phyloP scores from a whole-genome alignment of 2,113 vertebrate genomes.

The Carassius auratus region DNA sequence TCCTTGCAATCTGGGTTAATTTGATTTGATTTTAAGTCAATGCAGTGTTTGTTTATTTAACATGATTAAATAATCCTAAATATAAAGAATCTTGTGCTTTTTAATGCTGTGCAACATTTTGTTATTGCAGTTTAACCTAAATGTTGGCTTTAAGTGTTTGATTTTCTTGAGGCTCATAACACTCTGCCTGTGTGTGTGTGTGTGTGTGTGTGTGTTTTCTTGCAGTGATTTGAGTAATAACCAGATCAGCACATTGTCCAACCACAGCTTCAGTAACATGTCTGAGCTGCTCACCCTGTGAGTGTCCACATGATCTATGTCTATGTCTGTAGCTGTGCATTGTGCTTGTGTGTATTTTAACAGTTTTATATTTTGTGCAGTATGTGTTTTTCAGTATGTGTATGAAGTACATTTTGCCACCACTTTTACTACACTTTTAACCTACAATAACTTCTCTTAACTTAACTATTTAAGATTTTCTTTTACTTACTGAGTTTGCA shows the following conservation, averaged over 20 bases:
- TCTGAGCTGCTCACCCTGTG: conserved; percentile 97
- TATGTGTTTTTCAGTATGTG: too few species aligned
- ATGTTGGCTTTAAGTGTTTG: conserved; percentile 8
- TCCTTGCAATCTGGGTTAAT: background rate
- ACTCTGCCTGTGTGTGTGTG: conserved; percentile 9
- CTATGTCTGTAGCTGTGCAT: background rate
- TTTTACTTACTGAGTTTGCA: too few species aligned
- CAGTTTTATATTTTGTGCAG: too few species aligned
- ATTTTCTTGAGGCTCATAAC: conserved; percentile 23
- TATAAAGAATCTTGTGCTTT: background rate
- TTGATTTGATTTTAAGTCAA: too few species aligned
- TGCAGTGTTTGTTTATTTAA: background rate
- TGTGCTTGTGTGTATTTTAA: background rate
- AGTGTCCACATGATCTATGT: conserved; percentile 75
- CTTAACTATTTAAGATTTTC: too few species aligned
- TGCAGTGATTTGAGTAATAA: conserved; percentile 99
- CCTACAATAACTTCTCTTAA: too few species aligned
- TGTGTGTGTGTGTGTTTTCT: background rate
- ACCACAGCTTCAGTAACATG: conserved; percentile 99
- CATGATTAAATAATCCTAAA: background rate
- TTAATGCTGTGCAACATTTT: background rate
- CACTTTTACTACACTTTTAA: background rate
- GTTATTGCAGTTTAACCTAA: background rate
- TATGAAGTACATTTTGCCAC: background rate
- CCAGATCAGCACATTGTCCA: conserved; percentile 98